Base-by-base conservation (phyloP, 2,113 vertebrate species). In the Hippoglossus stenolepis region DNA sequence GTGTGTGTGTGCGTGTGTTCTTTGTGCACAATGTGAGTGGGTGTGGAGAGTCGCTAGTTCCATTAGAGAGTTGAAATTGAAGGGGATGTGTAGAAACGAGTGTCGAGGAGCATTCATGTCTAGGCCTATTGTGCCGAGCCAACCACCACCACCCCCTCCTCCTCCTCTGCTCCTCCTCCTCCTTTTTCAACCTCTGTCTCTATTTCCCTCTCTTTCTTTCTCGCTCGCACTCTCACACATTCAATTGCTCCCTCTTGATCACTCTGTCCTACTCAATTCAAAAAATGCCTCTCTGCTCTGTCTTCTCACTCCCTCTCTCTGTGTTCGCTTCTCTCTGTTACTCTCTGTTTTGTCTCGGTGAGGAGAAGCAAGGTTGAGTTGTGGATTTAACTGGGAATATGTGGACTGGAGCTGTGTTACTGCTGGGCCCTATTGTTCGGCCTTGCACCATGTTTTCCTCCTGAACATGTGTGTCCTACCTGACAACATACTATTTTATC, bases 61-160 rank as follows among this genome's bases (percentile, higher is more conserved):
- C 85, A 93, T 93, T 93, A 91, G 87, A 87, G 90, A 90, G 82
- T 91, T 86, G 87, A 92, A 90, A 93, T 92, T 91, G 92, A 92
- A 90, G 88, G 83, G 87, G 90, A 90, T 90, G 90, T 93, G 89
- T 89, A 84, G 88, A 91, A 90, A 89, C 73, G 87, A 91, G 84
- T 86, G 85, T 91, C 75, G 86, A 85, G 77, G 79, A 89, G 90
- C 92, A 89, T 93, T 93, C 89, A 90, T 85, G 88, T 90, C 85
- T 79, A 67, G 87, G 90, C 86, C 85, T 73, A 88, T 92, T 93
- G 91, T 93, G 85, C 79, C 77, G 60, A 74, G 63, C 80, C 31
- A 31, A 31, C 31, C 75, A 64, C 49, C 49, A 17, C 12, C 45
- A 12, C 45, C 45, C 11, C 13, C 45, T 3, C 43, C 47, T 21